Base-by-base conservation (phyloP, 2,888 invertebrate species). In the Catocala fraxini region DNA sequence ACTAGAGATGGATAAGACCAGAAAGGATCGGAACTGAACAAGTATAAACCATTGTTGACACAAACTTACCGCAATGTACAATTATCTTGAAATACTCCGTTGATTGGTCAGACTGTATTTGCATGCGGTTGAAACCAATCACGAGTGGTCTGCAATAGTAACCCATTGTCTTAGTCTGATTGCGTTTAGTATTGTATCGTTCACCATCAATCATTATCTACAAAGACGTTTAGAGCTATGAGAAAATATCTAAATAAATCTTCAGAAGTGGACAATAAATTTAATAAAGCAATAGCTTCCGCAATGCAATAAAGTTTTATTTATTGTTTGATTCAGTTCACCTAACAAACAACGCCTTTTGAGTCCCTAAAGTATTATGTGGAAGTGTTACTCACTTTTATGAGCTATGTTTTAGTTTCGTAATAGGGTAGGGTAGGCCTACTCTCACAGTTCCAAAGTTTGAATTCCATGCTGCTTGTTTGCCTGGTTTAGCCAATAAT, bases 71-170 rank as follows among this genome's bases (percentile, higher is more conserved):
- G 35, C 48, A 48, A 48, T 48, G 34, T 6, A 5, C 11, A 48
- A 33, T 48, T 34, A 48, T 48, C 33, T 33, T 48, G 48, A 48
- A 48, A 48, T 48, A 34, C 34, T 33, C 9, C 10, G 48, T 34
- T 34, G 48, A 51, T 51, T 35, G 51, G 51, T 35, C 11, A n/a
- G n/a, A 6, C 5, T 51, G 35, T 51, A 35, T 51, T 51, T 51
- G 9, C 51, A 7, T 49, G n/a, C 5, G 51, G 51, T 51, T 12
- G 12, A 1, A 51, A 34, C 35, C 51, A 51, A 51, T 35, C 51
- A 51, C 6, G 35, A 51, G 51, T 35, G 35, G 35, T 39, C 6
- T 13, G 11, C 35, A 13, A 51, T 51, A 12, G 35, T 48, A 48
- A 48, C 25, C 34, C 34, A 48, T 48, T 48, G 51, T 51, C 51